phyloP scores from a whole-genome alignment of 1,140 invertebrate species.

The Caenorhabditis briggsae region DNA sequence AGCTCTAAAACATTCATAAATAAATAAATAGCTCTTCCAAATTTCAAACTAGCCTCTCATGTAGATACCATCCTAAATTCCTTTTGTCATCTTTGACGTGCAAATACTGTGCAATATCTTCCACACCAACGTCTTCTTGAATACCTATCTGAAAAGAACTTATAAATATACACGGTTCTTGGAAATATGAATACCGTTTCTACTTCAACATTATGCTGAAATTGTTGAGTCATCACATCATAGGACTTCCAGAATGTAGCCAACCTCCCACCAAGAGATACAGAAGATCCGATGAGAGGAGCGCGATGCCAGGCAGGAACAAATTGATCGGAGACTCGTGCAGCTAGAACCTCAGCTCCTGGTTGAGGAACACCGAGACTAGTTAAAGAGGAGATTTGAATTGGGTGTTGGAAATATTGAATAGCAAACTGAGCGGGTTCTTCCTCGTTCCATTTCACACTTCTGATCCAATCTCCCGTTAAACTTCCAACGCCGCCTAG shows the following conservation, averaged over 20 bases:
- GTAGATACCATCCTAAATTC: conserved; percentile 31
- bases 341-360: background rate
- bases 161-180: background rate
- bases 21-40: background rate
- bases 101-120: conserved; percentile 36
- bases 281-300: conserved; percentile 7
- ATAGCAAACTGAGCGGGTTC: conserved; percentile 41
- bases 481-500: conserved; percentile 48
- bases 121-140: background rate
- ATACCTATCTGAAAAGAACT: background rate
- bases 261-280: conserved; percentile 20
- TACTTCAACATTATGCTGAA: conserved; percentile 30
- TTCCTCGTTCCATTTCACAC: conserved; percentile 33
- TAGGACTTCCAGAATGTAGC: conserved; percentile 32
- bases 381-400: conserved; percentile 29
- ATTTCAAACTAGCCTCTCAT: background rate
- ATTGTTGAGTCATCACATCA: conserved; percentile 12
- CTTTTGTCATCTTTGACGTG: conserved; percentile 39
- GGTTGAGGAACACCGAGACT: conserved; percentile 17
- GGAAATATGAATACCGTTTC: conserved; percentile 5
- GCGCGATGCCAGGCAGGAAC: conserved; percentile 45
- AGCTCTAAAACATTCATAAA: background rate
- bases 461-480: conserved; percentile 43
- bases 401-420: conserved; percentile 56
- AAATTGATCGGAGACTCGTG: conserved; percentile 25